Evolutionary conservation across 2,113 vertebrate genomes (phyloP).

Genomic region (Phaetusa simplex): DNA sequence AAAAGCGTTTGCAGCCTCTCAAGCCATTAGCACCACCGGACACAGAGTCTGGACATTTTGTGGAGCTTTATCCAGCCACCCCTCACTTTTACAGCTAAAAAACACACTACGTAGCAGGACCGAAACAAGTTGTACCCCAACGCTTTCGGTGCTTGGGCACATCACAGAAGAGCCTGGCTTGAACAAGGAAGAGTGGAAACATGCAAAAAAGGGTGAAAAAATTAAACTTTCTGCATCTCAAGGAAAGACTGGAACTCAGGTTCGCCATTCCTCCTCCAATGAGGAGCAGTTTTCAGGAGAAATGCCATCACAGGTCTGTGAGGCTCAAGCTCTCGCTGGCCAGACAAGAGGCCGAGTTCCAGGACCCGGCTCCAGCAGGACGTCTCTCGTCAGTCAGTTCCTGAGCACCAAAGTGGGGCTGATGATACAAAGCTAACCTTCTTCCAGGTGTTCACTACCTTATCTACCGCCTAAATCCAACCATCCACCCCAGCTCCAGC

Average conservation of each 20-base stretch:
- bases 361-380: neutral
- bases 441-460: neutral
- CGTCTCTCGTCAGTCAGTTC: neutral
- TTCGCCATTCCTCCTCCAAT: neutral
- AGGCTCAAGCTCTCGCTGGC: neutral
- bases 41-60: neutral
- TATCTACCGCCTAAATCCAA: accelerated
- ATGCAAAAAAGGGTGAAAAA: neutral
- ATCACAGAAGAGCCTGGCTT: neutral
- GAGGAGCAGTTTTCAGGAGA: neutral
- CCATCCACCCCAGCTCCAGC: neutral
- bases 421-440: neutral
- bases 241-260: neutral
- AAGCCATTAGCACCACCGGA: neutral
- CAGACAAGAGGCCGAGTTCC: accelerated
- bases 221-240: neutral
- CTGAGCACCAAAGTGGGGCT: neutral
- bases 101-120: neutral
- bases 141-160: neutral
- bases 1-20: neutral
- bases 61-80: neutral
- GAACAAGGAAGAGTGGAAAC: neutral
- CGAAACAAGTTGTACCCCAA: too few relatives aligned
- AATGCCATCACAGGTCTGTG: neutral
- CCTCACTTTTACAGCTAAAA: neutral